Conservation (phyloP, 2,888 invertebrate species). For the Diarsia brunnea region DNA sequence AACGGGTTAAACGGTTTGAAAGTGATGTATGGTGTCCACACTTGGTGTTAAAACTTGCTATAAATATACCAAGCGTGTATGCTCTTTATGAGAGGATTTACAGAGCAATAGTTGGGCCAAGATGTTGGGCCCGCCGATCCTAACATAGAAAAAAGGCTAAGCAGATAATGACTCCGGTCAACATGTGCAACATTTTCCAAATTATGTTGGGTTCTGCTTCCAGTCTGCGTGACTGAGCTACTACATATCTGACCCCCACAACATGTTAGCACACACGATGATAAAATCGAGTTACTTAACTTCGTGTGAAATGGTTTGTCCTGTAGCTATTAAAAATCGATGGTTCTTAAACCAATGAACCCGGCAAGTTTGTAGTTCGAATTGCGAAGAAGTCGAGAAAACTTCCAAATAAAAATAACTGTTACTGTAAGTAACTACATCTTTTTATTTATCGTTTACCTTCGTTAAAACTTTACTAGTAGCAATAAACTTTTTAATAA, state of each 20-base stretch:
- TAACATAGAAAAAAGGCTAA: too few species aligned
- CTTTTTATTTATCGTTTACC: neutral
- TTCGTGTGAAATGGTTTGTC: neutral
- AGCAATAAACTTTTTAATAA: neutral
- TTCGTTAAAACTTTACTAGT: neutral
- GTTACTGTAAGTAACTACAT: neutral
- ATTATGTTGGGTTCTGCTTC: too few species aligned
- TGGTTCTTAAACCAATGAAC: neutral
- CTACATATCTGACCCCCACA: too few species aligned
- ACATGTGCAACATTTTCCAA: too few species aligned
- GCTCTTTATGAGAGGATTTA: conserved; percentile 30
- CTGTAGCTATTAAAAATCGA: neutral
- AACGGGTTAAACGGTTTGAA: conserved; percentile 67
- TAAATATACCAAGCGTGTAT: conserved; percentile 69
- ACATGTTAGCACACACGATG: neutral
- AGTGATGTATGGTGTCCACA: conserved; percentile 73
- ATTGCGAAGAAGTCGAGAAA: neutral
- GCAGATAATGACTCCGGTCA: too few species aligned
- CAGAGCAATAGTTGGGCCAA: conserved; percentile 3
- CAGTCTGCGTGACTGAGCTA: too few species aligned
- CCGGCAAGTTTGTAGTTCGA: neutral
- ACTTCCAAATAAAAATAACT: neutral
- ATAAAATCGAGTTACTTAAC: neutral
- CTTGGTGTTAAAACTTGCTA: conserved; percentile 68
- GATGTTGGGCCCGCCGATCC: neutral